Evolutionary conservation across 2,888 invertebrate genomes (phyloP).

Genomic region (Zhengitettix transpicula): DNA sequence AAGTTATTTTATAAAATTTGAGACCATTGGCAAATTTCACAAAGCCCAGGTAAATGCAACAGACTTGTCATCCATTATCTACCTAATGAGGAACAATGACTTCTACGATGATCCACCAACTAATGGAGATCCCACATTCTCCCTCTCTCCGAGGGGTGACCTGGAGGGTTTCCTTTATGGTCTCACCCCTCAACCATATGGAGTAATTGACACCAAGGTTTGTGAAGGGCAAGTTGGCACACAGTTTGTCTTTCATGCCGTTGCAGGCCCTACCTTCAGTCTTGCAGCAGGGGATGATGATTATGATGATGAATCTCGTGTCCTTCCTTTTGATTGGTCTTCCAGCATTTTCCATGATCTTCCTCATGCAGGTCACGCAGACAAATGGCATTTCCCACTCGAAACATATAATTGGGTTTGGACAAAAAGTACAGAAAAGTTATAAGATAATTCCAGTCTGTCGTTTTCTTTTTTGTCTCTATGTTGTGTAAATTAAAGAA

Average conservation of each 20-base stretch:
- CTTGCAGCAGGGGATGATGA: not conserved
- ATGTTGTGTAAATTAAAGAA: too few species aligned
- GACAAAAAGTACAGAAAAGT: conserved; percentile 15
- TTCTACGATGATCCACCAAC: conserved; percentile 36
- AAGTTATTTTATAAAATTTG: conserved; percentile 29
- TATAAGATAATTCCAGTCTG: too few species aligned
- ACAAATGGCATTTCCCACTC: conserved; percentile 51
- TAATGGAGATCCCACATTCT: conserved; percentile 39
- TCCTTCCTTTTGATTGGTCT: conserved; percentile 60
- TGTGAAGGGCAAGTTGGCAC: conserved; percentile 23
- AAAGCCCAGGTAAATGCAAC: conserved; percentile 36
- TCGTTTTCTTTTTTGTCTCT: too few species aligned
- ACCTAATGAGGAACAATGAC: conserved; percentile 38
- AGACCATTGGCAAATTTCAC: conserved; percentile 32
- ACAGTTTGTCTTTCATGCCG: conserved; percentile 28
- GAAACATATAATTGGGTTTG: conserved; percentile 41
- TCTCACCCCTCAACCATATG: conserved; percentile 11
- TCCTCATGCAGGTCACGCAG: conserved; percentile 56
- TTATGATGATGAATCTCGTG: conserved; percentile 14
- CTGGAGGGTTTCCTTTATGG: conserved; percentile 40
- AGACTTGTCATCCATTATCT: conserved; percentile 34
- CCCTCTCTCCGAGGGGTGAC: conserved; percentile 40
- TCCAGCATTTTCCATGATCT: conserved; percentile 40
- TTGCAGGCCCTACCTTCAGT: conserved; percentile 23
- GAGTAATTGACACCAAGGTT: conserved; percentile 35